Evolutionary conservation across 30 jellyfish, hydroid and myxozoan species (phyloP).

Genomic region (Rhopilema esculentum): DNA sequence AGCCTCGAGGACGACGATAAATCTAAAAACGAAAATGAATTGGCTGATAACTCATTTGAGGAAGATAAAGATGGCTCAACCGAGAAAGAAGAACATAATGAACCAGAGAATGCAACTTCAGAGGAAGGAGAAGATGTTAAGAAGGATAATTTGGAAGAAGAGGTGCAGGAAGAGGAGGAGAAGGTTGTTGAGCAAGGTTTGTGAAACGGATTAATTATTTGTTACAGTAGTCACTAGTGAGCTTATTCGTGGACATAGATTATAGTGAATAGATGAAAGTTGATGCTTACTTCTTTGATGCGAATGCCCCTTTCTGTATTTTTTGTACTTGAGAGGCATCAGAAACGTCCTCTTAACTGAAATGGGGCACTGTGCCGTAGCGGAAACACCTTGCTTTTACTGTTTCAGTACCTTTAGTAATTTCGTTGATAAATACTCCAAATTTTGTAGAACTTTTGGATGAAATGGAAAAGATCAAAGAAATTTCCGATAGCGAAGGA

Average conservation of each 20-base stretch:
- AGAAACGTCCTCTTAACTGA: too few relatives aligned
- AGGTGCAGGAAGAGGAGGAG: constrained; percentile 14
- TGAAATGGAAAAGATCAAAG: constrained; percentile 6
- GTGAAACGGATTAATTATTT: too few relatives aligned
- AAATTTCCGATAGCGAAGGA: constrained; percentile 47
- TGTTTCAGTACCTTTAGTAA: too few relatives aligned
- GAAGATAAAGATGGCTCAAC: neutral
- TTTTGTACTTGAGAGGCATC: too few relatives aligned
- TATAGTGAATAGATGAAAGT: neutral
- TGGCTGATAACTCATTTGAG: too few relatives aligned
- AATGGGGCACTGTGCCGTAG: too few relatives aligned
- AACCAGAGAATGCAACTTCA: constrained; percentile 1
- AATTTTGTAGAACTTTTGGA: constrained; percentile 9
- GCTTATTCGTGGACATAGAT: too few relatives aligned
- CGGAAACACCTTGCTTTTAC: too few relatives aligned
- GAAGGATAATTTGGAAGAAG: neutral
- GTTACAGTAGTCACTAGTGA: too few relatives aligned
- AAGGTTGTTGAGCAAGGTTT: neutral
- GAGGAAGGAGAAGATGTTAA: neutral
- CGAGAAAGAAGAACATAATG: constrained; percentile 19
- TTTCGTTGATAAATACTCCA: neutral
- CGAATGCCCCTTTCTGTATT: too few relatives aligned
- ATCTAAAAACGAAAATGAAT: neutral
- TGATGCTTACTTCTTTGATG: neutral
- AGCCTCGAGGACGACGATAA: neutral